Evolutionary conservation across 2,113 vertebrate species (phyloP).

Genomic region (Craseonycteris thonglongyai): DNA sequence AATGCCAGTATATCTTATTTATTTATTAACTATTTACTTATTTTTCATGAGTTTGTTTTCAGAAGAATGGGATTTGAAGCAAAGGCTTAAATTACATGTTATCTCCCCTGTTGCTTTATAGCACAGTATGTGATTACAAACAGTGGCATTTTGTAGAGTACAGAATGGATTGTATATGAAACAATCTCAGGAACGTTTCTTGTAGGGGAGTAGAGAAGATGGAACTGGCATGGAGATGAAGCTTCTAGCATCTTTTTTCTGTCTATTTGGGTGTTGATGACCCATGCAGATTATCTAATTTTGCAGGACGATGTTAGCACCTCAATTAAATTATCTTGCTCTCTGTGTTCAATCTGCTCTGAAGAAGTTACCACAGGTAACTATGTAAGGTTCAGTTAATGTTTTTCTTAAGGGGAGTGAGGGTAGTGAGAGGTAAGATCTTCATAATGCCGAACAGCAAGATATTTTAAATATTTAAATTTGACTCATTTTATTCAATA

Average conservation of each 20-base stretch:
- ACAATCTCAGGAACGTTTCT: neutral
- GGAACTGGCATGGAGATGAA: neutral
- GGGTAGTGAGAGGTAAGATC: neutral
- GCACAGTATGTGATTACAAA: neutral
- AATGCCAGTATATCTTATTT: neutral
- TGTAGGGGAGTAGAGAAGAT: neutral
- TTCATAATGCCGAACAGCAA: neutral
- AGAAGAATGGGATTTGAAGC: neutral
- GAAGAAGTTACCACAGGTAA: neutral
- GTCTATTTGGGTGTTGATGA: neutral
- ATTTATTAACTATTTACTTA: neutral
- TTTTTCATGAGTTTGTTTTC: neutral
- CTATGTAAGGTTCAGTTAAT: neutral
- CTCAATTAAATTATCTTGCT: neutral
- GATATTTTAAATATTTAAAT: slow-evolving; percentile 23
- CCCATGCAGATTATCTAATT: neutral
- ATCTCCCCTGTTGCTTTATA: neutral
- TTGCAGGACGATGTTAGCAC: neutral
- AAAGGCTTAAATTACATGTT: neutral
- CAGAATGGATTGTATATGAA: neutral
- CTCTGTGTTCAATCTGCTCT: neutral
- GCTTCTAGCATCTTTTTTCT: neutral
- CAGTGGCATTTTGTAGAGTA: neutral
- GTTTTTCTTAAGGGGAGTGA: neutral
- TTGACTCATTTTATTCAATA: neutral